phyloP scores from a whole-genome alignment of 2,797 vertebrate genomes.

The Crocodylus rhombifer region DNA sequence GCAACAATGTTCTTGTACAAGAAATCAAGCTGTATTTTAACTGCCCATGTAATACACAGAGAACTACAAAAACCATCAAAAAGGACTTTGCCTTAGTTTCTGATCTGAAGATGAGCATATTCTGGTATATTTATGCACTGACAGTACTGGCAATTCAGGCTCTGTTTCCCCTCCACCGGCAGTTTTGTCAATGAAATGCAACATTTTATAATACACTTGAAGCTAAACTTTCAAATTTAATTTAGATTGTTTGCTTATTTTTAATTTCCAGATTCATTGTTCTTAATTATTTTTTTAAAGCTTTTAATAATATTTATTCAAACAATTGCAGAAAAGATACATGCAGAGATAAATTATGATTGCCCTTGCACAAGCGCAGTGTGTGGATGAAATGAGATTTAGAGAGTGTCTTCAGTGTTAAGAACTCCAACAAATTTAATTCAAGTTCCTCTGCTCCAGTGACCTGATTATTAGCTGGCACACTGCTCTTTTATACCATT shows the following conservation, averaged over 20 bases:
- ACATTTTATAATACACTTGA: neutral
- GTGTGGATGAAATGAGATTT: neutral
- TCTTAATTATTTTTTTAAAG: neutral
- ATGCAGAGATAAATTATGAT: neutral
- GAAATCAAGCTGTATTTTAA: neutral
- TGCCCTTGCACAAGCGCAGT: neutral
- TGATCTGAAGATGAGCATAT: neutral
- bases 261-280: neutral
- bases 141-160: neutral
- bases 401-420: rapidly evolving
- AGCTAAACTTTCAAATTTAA: neutral
- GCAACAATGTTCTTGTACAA: neutral
- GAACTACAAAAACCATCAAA: neutral
- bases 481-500: rapidly evolving
- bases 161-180: neutral
- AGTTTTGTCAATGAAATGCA: neutral
- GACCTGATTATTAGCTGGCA: neutral
- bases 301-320: neutral
- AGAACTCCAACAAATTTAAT: neutral
- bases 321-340: neutral
- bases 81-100: neutral
- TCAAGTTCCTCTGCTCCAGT: neutral
- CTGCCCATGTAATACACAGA: neutral
- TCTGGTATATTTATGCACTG: neutral
- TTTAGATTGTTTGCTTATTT: neutral